A percentile compares a stretch with the other conserved stretches of the same genome.
These are phyloP conservation scores for Hyaena hyaena DNA, from an alignment of 2,113 vertebrate species.

Conservation along the genomic window DNA sequence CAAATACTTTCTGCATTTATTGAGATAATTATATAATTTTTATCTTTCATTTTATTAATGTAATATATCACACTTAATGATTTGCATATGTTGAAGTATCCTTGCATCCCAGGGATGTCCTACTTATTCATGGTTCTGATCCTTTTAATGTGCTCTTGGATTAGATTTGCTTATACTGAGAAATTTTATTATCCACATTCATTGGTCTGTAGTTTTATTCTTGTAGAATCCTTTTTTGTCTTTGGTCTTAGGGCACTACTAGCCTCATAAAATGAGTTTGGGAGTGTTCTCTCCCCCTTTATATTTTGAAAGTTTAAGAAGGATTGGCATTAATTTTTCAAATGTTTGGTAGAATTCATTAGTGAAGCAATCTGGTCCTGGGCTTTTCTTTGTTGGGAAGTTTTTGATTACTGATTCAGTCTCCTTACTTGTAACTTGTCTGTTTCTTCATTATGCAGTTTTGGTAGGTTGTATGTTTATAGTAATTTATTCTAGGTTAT, in stretches of 20 bases:
- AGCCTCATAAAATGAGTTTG: not conserved
- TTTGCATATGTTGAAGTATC: not conserved
- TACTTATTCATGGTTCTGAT: not conserved
- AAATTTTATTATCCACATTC: not conserved
- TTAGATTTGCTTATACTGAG: not conserved
- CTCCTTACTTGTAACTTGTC: not conserved
- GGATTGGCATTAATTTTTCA: not conserved
- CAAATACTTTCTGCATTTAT: not conserved
- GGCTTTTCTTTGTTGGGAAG: not conserved
- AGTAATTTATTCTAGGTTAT: not conserved
- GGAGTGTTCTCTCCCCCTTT: not conserved
- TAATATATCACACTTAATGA: not conserved
- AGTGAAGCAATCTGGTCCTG: not conserved
- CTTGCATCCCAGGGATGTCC: not conserved
- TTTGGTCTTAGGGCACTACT: not conserved
- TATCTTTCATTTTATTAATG: not conserved
- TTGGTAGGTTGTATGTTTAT: not conserved
- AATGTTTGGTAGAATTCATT: not conserved
- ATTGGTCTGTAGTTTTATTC: not conserved
- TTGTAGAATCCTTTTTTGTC: not conserved
- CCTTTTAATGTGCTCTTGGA: not conserved
- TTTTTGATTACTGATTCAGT: not conserved
- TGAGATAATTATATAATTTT: not conserved
- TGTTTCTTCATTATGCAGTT: not conserved
- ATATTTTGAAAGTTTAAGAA: not conserved